These are phyloP conservation scores for Diuraphis noxia DNA, from an alignment of 1,140 invertebrate genomes.

Conservation along the genomic window DNA sequence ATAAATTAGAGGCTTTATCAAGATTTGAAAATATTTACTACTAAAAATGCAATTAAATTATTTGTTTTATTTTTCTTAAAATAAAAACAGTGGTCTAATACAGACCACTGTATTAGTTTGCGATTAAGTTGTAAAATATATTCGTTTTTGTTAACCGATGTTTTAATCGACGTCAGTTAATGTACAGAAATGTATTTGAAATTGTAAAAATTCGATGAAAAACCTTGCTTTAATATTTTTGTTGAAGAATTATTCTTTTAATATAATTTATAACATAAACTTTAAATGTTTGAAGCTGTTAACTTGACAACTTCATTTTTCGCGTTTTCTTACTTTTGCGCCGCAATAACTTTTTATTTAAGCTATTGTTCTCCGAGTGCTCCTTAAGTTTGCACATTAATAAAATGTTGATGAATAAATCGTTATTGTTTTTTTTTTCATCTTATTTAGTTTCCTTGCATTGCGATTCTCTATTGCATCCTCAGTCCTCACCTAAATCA, in stretches of 20 bases:
- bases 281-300: conserved; percentile 1
- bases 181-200: not conserved
- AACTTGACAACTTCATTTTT: not conserved
- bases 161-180: not conserved
- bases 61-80: not conserved
- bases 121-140: not conserved
- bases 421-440: not conserved
- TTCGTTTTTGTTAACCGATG: not conserved
- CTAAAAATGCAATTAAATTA: not conserved
- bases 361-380: not conserved
- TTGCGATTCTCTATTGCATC: not conserved
- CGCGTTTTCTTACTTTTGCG: not conserved
- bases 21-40: not conserved
- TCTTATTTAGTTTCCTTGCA: not conserved
- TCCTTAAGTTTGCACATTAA: conserved; percentile 5
- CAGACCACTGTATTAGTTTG: not conserved
- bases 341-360: not conserved
- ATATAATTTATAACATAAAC: not conserved
- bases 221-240: not conserved
- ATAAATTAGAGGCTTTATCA: not conserved
- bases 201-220: not conserved
- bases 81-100: no score
- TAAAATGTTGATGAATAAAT: not conserved
- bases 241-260: not conserved
- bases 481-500: not conserved